Evolutionary conservation across 2,797 vertebrate species (phyloP).

Genomic region (Danio kyathit): DNA sequence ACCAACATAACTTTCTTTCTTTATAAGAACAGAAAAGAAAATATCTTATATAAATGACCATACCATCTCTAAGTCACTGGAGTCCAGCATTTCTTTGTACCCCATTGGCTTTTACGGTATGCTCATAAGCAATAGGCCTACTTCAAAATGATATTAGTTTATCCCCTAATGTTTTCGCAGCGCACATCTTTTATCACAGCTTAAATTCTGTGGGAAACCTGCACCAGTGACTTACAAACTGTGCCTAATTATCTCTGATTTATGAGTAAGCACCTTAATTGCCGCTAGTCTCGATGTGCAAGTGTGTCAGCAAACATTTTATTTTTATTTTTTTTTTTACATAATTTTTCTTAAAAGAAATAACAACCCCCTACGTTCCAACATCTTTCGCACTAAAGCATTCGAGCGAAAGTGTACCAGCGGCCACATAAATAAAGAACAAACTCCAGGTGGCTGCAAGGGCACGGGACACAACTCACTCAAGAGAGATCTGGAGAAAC

Average conservation of each 20-base stretch:
- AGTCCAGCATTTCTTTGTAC: not conserved
- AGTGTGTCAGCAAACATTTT: conserved; percentile 12
- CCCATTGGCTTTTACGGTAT: not conserved
- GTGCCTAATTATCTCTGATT: conserved; percentile 36
- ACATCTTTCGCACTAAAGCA: not conserved
- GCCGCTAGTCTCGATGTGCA: not conserved
- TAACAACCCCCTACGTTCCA: not conserved
- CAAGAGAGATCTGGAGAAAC: conserved; percentile 33
- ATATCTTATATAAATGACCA: not conserved
- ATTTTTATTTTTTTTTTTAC: not conserved
- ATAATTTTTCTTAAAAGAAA: not conserved
- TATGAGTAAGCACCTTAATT: conserved; percentile 37
- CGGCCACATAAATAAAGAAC: conserved; percentile 28
- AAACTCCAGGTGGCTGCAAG: conserved; percentile 42
- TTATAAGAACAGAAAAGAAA: not conserved
- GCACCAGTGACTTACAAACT: conserved; percentile 22
- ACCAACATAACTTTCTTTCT: not conserved
- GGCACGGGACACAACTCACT: conserved; percentile 31
- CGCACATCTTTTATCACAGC: no score
- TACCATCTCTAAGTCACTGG: not conserved
- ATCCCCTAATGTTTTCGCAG: not conserved
- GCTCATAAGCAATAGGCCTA: not conserved
- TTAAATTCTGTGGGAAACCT: conserved; percentile 14
- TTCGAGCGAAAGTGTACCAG: not conserved
- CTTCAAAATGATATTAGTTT: not conserved